Evolutionary conservation across 2,888 invertebrate genomes (phyloP).

Genomic region (Salpingus planirostris): DNA sequence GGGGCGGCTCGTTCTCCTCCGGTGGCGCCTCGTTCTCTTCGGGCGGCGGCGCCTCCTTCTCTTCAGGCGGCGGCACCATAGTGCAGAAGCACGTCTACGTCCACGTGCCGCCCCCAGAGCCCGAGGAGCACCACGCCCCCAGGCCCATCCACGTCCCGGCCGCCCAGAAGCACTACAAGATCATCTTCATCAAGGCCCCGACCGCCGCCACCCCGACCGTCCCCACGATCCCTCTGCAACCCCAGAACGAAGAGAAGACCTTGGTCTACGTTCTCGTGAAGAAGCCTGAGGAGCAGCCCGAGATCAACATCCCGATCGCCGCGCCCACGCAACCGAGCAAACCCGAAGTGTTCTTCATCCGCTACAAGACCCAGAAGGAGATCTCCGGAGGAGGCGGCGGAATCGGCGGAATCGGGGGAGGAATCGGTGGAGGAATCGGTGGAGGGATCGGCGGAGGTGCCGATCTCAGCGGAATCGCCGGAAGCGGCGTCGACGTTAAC

Average conservation of each 20-base stretch:
- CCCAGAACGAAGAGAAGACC: slow-evolving; percentile 83
- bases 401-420: slow-evolving; percentile 35
- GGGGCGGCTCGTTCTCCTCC: slow-evolving; percentile 33
- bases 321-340: slow-evolving; percentile 80
- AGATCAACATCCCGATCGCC: slow-evolving; percentile 68
- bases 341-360: slow-evolving; percentile 85
- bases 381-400: slow-evolving; percentile 33
- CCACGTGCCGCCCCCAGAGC: slow-evolving; percentile 82
- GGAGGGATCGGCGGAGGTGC: slow-evolving; percentile 8
- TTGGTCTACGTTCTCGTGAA: slow-evolving; percentile 81
- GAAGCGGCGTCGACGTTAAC: slow-evolving; percentile 1
- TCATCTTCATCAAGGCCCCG: slow-evolving; percentile 80
- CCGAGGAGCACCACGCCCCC: slow-evolving; percentile 54
- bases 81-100: slow-evolving; percentile 84
- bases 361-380: slow-evolving; percentile 66
- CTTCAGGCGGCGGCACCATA: slow-evolving; percentile 50
- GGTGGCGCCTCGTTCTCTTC: slow-evolving; percentile 32
- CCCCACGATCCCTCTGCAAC: slow-evolving; percentile 71
- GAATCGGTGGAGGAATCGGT: slow-evolving; percentile 42
- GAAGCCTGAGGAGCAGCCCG: slow-evolving; percentile 78
- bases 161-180: slow-evolving; percentile 76
- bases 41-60: slow-evolving; percentile 29
- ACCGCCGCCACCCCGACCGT: slow-evolving; percentile 74
- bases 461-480: slow-evolving; percentile 4
- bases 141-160: slow-evolving; percentile 55